A percentile compares a stretch with the other conserved stretches of the same genome.
phyloP scores from a whole-genome alignment of 2,888 invertebrate genomes.

The Lithosia quadra region DNA sequence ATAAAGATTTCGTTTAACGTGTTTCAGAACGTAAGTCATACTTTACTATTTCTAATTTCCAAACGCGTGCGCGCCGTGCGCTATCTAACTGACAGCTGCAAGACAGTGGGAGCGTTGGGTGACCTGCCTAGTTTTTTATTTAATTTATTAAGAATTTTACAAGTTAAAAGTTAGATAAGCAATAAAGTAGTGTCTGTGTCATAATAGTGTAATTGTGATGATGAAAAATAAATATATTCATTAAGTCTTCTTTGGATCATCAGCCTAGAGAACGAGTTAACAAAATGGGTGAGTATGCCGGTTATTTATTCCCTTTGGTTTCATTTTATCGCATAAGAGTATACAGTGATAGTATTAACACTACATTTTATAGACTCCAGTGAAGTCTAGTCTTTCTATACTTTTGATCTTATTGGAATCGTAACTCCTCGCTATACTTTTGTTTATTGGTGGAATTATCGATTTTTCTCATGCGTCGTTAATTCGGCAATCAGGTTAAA shows the following conservation, averaged over 20 bases:
- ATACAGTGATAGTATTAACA: slow-evolving; percentile 22
- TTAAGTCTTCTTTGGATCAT: slow-evolving; percentile 55
- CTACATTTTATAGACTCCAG: slow-evolving; percentile 8
- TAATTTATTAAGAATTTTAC: slow-evolving; percentile 45
- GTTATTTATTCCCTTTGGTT: slow-evolving; percentile 57
- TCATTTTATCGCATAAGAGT: slow-evolving; percentile 41
- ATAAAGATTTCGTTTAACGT: no score
- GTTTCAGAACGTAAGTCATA: slow-evolving; percentile 46
- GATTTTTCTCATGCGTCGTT: slow-evolving; percentile 78
- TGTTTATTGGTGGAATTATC: slow-evolving; percentile 74
- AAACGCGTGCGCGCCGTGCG: slow-evolving; percentile 64
- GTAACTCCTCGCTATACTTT: slow-evolving; percentile 34
- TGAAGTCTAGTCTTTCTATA: slow-evolving; percentile 7
- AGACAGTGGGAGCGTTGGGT: slow-evolving; percentile 45
- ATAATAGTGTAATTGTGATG: slow-evolving; percentile 67
- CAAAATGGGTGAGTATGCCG: slow-evolving; percentile 83
- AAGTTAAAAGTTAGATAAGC: slow-evolving; percentile 46
- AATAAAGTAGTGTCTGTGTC: slow-evolving; percentile 59
- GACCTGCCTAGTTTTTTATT: slow-evolving; percentile 33
- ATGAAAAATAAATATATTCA: slow-evolving; percentile 60
- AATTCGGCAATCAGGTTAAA: slow-evolving; percentile 48
- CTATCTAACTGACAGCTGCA: slow-evolving; percentile 63
- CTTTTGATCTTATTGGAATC: slow-evolving; percentile 55
- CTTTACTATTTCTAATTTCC: slow-evolving; percentile 39
- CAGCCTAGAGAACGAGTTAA: slow-evolving; percentile 54